A percentile compares a stretch with the other conserved stretches of the same genome.
Conservation (phyloP, 2,797 vertebrate genomes). For the Melanotaenia boesemani region DNA sequence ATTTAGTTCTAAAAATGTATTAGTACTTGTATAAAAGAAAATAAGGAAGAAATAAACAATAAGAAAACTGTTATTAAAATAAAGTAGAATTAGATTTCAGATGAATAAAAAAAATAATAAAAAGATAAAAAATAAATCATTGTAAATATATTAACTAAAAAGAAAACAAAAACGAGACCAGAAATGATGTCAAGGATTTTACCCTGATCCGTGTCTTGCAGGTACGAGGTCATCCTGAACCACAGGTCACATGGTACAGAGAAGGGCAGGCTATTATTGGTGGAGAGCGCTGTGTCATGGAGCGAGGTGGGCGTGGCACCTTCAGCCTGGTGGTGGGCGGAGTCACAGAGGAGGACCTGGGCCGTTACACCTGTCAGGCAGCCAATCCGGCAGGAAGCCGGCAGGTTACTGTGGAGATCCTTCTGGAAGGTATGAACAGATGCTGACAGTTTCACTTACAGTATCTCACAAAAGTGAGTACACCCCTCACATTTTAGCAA, state of each 20-base stretch:
- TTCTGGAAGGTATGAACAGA: constrained; percentile 84
- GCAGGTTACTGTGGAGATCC: constrained; percentile 91
- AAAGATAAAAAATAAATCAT: too few relatives aligned
- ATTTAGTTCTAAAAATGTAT: too few relatives aligned
- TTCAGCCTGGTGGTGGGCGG: constrained; percentile 88
- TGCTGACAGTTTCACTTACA: background rate
- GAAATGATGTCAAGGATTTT: background rate
- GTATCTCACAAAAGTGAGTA: too few relatives aligned
- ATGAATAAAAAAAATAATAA: too few relatives aligned
- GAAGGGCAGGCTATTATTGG: constrained; percentile 83
- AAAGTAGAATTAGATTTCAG: too few relatives aligned
- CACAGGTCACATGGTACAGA: constrained; percentile 84
- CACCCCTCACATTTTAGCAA: too few relatives aligned
- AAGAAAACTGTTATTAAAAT: too few relatives aligned
- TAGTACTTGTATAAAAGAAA: too few relatives aligned
- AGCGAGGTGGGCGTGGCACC: constrained; percentile 82
- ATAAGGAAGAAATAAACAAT: too few relatives aligned
- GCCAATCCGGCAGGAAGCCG: constrained; percentile 86
- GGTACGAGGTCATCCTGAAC: constrained; percentile 81
- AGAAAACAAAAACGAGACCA: too few relatives aligned
- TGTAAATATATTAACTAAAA: too few relatives aligned
- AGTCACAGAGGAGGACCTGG: constrained; percentile 84
- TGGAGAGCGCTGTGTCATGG: constrained; percentile 78
- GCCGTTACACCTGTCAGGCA: constrained; percentile 88
- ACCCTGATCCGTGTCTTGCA: constrained; percentile 29